Evolutionary conservation across 2,797 vertebrate genomes (phyloP).

Genomic region (Gymnothorax javanicus): DNA sequence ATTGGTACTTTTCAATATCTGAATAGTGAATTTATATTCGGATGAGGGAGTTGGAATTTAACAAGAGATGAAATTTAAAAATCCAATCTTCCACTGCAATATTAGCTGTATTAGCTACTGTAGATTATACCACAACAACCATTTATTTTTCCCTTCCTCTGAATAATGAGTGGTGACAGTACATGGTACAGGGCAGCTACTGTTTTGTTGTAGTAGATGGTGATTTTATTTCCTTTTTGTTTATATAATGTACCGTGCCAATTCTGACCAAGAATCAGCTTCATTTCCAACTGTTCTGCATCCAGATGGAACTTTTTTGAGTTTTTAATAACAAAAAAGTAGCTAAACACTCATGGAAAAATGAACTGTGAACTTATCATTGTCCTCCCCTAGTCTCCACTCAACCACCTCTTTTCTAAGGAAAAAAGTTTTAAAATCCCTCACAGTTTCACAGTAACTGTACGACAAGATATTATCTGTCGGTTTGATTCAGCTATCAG

Average conservation of each 20-base stretch:
- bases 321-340: not conserved
- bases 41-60: not conserved
- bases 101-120: not conserved
- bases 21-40: not conserved
- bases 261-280: not conserved
- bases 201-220: not conserved
- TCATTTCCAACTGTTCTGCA: not conserved
- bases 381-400: not conserved
- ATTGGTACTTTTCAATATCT: not conserved
- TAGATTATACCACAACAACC: not conserved
- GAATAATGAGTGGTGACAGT: not conserved
- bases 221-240: constrained; percentile 21
- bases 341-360: not conserved
- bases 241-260: constrained; percentile 27
- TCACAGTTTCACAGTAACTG: not conserved
- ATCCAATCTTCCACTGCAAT: not conserved
- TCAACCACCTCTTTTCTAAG: not conserved
- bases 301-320: not conserved
- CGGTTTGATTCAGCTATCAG: too few species aligned
- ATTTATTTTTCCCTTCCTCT: not conserved
- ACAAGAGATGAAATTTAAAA: not conserved
- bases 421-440: not conserved
- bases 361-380: not conserved
- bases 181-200: constrained; percentile 1
- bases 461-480: not conserved